phyloP scores from a whole-genome alignment of 2,113 vertebrate species.

The Gadus chalcogrammus region DNA sequence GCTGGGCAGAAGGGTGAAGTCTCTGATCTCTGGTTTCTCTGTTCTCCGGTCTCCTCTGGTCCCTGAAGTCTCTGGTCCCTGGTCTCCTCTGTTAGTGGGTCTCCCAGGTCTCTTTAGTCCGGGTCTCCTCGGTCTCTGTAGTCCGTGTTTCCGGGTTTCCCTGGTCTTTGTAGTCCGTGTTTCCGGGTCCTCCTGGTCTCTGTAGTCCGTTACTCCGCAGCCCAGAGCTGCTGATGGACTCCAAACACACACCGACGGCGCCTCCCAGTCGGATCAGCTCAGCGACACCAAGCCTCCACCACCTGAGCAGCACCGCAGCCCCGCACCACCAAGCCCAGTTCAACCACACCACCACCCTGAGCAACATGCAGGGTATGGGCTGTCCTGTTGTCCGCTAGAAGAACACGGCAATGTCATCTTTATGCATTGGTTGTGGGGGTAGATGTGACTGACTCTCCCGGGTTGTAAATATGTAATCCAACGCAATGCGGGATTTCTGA shows the following conservation, averaged over 20 bases:
- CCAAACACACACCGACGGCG: slow-evolving; percentile 87
- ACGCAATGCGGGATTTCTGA: background rate
- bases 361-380: slow-evolving; percentile 88
- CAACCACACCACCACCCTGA: slow-evolving; percentile 76
- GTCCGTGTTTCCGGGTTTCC: background rate
- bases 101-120: background rate
- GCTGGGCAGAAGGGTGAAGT: too few relatives aligned
- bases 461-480: background rate
- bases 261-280: slow-evolving; percentile 78
- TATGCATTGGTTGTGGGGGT: background rate
- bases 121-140: background rate
- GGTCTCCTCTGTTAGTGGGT: background rate
- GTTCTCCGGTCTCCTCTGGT: too few relatives aligned
- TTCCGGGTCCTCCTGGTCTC: background rate
- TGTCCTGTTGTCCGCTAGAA: slow-evolving; percentile 42
- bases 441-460: background rate
- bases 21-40: too few relatives aligned
- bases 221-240: slow-evolving; percentile 74
- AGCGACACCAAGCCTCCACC: slow-evolving; percentile 40
- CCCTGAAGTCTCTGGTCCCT: background rate
- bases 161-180: background rate
- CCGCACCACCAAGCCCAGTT: slow-evolving; percentile 56
- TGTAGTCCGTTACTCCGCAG: slow-evolving; percentile 54
- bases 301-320: too few relatives aligned
- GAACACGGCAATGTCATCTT: slow-evolving; percentile 5